Evolutionary conservation across 2,113 vertebrate species (phyloP), one percentile per base, ranked within the genome.

Genomic region (Festucalex cinctus): DNA sequence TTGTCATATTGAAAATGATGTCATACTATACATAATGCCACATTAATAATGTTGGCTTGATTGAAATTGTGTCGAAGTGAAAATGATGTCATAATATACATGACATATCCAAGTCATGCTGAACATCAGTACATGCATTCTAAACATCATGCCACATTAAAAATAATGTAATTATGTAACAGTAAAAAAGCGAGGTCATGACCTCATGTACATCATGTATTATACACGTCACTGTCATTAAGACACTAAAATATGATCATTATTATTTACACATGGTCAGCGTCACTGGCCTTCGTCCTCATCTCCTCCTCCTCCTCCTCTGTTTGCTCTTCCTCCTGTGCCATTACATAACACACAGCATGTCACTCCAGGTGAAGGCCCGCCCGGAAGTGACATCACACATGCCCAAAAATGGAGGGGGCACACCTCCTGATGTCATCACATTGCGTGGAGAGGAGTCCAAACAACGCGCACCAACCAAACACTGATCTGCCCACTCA

Each of bases 351-450:
- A 85, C 59, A 75, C 43, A 28, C 41, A 54, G 70, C 49, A 77
- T 80, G 84, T 79, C 78, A 83, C 66, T 75, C 82, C 81, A 83
- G 86, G 85, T 86, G 78, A 88, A 83, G 71, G 69, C 66, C 64
- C 19, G 9, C 5, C 24, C 37, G 62, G 73, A 87, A 83, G 71
- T 86, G 78, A 87, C 81, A 56, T 85, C 82, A 77, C 48, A 66
- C 26, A 51, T n/a, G 63, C n/a, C 51, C 69, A 63, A 76, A 80
- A 81, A 71, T 76, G 44, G n/a, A 76, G 70, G 72, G 86, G 84
- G 80, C 77, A 73, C 70, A 14, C 48, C 49, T 39, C 57, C 57
- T 84, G 86, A 89, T 75, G 78, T 88, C 86, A 80, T 79, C 77
- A 71, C 37, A 65, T 39, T 20, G 46, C 41, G n/a, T 63, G 32